phyloP scores from a whole-genome alignment of 2,113 vertebrate genomes.

The Phoenicopterus ruber region DNA sequence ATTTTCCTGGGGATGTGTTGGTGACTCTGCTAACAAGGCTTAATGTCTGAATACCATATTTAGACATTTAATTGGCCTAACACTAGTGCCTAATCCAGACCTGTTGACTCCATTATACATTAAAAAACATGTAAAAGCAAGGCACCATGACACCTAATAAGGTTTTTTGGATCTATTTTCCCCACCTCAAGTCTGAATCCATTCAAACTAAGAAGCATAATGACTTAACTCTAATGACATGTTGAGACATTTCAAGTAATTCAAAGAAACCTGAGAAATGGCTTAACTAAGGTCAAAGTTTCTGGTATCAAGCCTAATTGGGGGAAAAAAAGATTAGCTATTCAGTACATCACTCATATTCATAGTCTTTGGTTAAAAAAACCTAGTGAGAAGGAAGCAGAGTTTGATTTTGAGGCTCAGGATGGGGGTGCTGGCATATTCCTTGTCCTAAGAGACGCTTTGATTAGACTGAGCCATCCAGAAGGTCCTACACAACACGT shows the following conservation, averaged over 20 bases:
- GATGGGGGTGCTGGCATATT: not conserved
- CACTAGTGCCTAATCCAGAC: not conserved
- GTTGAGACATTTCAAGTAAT: not conserved
- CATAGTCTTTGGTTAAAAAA: not conserved
- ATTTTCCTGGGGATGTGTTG: not conserved
- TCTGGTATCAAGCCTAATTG: not conserved
- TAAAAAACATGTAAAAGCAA: not conserved
- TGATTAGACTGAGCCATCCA: not conserved
- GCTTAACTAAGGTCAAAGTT: not conserved
- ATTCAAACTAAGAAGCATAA: not conserved
- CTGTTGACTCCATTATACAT: not conserved
- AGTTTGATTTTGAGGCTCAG: not conserved
- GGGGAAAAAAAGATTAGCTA: not conserved
- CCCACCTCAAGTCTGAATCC: not conserved
- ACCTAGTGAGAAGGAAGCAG: not conserved
- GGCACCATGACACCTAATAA: not conserved
- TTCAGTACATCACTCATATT: not conserved
- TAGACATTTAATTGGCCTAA: not conserved
- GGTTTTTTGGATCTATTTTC: not conserved
- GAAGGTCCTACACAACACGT: not conserved
- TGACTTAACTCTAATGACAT: not conserved
- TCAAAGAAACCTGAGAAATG: not conserved
- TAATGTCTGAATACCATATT: not conserved
- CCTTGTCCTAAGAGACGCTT: not conserved
- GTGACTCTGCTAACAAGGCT: not conserved